Conservation (phyloP, 2,113 vertebrate genomes). For the Oplegnathus fasciatus region DNA sequence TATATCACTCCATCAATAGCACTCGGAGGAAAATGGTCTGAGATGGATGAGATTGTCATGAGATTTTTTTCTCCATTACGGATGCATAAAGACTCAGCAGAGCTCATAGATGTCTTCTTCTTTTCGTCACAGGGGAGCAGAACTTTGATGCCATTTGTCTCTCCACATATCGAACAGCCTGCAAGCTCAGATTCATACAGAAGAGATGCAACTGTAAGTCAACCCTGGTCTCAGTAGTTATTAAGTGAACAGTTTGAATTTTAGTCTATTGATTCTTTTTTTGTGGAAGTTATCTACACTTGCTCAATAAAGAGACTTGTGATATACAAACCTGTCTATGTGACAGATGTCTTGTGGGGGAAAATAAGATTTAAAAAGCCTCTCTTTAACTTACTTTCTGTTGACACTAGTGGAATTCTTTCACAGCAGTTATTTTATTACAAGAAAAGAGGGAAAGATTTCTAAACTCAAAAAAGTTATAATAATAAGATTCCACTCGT, state of each 20-base stretch:
- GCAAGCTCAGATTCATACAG: slow-evolving; percentile 96
- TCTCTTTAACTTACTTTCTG: not conserved
- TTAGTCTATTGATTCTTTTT: not conserved
- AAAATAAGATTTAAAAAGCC: not conserved
- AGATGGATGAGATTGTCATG: not conserved
- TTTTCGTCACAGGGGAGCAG: slow-evolving; percentile 87
- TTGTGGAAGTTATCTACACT: too few species aligned
- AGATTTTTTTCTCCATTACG: not conserved
- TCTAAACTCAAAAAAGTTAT: too few species aligned
- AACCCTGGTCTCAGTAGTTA: not conserved
- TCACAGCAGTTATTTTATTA: not conserved
- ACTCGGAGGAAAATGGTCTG: not conserved
- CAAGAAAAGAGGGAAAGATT: not conserved
- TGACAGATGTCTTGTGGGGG: not conserved
- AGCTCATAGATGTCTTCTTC: not conserved
- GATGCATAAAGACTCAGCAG: not conserved
- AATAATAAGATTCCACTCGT: too few species aligned
- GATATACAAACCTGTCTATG: not conserved
- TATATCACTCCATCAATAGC: not conserved
- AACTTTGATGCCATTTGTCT: slow-evolving; percentile 94
- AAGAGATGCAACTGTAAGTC: slow-evolving; percentile 96
- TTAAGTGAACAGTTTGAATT: not conserved
- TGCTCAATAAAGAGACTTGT: too few species aligned
- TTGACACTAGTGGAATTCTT: not conserved
- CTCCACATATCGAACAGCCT: slow-evolving; percentile 95